Percentiles rank a stretch among this genome's conserved stretches.
Evolutionary conservation across 2,797 vertebrate species (phyloP).

Genomic region (Notolabrus celidotus): DNA sequence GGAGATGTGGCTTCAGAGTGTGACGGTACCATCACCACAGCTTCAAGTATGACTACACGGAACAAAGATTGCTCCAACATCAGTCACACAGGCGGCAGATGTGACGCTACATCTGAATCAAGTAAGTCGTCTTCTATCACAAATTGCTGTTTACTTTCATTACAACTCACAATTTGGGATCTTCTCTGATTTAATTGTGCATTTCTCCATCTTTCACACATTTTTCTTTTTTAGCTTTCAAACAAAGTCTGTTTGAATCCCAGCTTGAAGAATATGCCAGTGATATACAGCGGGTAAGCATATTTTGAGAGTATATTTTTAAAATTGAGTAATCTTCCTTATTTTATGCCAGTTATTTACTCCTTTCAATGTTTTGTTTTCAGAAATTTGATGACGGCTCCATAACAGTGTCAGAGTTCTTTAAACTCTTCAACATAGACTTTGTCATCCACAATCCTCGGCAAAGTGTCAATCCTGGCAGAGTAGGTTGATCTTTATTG

Average conservation of each 20-base stretch:
- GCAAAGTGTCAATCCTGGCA: conserved; percentile 89
- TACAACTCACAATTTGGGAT: not conserved
- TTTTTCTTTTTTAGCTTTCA: conserved; percentile 80
- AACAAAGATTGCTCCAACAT: conserved; percentile 81
- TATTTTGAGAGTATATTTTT: not conserved
- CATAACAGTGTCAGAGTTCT: conserved; percentile 91
- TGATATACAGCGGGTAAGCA: conserved; percentile 86
- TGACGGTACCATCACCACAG: conserved; percentile 59
- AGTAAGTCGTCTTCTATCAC: conserved; percentile 72
- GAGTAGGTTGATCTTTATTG: conserved; percentile 73
- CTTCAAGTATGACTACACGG: conserved; percentile 64
- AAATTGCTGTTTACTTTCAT: too few relatives aligned
- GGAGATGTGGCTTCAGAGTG: conserved; percentile 32
- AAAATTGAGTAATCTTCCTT: rapidly evolving
- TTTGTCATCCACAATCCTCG: conserved; percentile 92
- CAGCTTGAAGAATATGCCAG: conserved; percentile 87
- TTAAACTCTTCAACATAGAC: conserved; percentile 91
- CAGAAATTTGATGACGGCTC: conserved; percentile 91
- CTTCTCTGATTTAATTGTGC: not conserved
- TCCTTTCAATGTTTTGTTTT: conserved; percentile 27
- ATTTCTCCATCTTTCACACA: not conserved
- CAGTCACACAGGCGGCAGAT: conserved; percentile 84
- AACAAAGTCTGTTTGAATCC: conserved; percentile 88
- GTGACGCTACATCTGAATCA: conserved; percentile 86
- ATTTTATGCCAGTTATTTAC: not conserved